phyloP scores from a whole-genome alignment of 2,888 invertebrate genomes.

The Drosophila paramelanica region DNA sequence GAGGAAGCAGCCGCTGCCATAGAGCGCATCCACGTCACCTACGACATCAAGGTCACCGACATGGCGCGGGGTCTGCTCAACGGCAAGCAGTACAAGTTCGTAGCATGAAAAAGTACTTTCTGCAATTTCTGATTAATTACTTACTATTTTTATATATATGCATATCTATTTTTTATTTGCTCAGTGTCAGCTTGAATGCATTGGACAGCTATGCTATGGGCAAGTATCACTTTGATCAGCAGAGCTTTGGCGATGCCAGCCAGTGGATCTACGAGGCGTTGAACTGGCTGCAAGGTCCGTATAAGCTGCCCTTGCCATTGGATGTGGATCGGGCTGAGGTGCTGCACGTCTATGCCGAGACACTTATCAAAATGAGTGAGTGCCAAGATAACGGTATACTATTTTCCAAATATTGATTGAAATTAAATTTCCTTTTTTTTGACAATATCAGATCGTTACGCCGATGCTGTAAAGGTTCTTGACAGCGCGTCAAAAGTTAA shows the following conservation, averaged over 20 bases:
- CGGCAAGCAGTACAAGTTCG: constrained; percentile 90
- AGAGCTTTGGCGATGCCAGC: constrained; percentile 51
- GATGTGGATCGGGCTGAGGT: constrained; percentile 43
- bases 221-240: constrained; percentile 56
- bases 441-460: constrained; percentile 38
- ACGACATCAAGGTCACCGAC: constrained; percentile 92
- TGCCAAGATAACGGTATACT: constrained; percentile 11
- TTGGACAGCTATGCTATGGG: constrained; percentile 76
- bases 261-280: constrained; percentile 72
- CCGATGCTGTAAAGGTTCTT: constrained; percentile 65
- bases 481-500: constrained; percentile 46
- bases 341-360: constrained; percentile 70
- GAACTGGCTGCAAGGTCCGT: constrained; percentile 20
- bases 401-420: not conserved
- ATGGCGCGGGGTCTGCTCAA: constrained; percentile 93
- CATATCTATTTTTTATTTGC: not conserved
- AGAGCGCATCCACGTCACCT: constrained; percentile 95
- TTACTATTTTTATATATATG: not conserved
- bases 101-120: not conserved
- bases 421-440: constrained; percentile 4
- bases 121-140: constrained; percentile 48
- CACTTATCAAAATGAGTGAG: constrained; percentile 74
- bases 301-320: constrained; percentile 23
- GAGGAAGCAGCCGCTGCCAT: constrained; percentile 96
- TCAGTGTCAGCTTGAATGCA: constrained; percentile 67